Evolutionary conservation across 2,113 vertebrate genomes (phyloP).

Genomic region (Mixornis gularis): DNA sequence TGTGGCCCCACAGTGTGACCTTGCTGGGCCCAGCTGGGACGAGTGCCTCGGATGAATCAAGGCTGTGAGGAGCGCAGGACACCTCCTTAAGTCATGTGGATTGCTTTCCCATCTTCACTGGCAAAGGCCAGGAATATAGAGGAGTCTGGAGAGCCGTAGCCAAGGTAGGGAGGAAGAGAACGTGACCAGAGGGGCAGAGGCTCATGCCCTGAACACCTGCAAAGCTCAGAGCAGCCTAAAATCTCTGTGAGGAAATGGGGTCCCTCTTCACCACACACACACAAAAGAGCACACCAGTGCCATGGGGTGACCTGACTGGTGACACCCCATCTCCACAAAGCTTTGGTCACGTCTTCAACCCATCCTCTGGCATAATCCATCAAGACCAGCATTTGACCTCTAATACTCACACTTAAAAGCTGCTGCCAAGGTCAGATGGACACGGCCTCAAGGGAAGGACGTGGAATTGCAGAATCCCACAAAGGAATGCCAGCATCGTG

Average conservation of each 20-base stretch:
- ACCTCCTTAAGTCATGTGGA: neutral
- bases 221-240: neutral
- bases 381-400: neutral
- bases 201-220: neutral
- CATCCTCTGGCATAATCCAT: neutral
- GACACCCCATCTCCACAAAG: neutral
- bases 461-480: too few species aligned
- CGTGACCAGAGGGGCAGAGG: fast-evolving
- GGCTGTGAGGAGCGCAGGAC: neutral
- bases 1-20: neutral
- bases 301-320: too few species aligned
- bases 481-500: too few species aligned
- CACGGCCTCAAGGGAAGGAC: too few species aligned
- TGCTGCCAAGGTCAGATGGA: too few species aligned
- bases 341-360: neutral
- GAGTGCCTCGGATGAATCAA: fast-evolving
- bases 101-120: neutral
- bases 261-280: neutral
- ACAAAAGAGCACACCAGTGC: neutral
- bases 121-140: neutral
- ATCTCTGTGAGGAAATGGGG: neutral
- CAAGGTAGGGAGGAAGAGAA: neutral
- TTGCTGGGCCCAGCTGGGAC: neutral
- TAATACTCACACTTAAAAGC: neutral
- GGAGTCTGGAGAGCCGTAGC: neutral